A percentile compares a stretch with the other conserved stretches of the same genome.
phyloP scores from a whole-genome alignment of 2,888 invertebrate genomes.

The Sturmia bella region DNA sequence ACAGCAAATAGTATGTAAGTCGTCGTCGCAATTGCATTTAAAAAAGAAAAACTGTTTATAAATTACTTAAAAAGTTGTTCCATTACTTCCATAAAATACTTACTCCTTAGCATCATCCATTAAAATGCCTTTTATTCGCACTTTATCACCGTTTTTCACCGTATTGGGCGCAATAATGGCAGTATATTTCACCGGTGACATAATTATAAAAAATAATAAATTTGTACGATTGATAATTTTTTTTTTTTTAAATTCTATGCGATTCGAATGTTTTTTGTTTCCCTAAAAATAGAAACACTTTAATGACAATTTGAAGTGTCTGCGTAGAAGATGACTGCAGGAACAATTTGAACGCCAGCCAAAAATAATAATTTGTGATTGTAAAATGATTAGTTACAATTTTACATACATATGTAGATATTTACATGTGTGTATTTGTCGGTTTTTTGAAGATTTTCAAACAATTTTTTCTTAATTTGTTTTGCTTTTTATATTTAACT shows the following conservation, averaged over 20 bases:
- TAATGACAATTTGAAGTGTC: conserved; percentile 21
- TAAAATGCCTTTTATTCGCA: conserved; percentile 77
- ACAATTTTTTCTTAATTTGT: conserved; percentile 35
- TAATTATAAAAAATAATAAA: conserved; percentile 20
- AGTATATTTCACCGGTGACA: conserved; percentile 59
- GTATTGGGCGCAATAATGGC: conserved; percentile 72
- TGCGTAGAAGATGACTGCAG: conserved; percentile 24
- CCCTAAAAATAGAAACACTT: conserved; percentile 44
- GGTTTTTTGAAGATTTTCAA: conserved; percentile 21
- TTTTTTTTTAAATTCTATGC: background rate
- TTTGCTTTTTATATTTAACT: conserved; percentile 3
- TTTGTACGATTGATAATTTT: background rate
- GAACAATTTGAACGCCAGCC: conserved; percentile 15
- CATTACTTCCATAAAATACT: too few relatives aligned
- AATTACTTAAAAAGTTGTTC: background rate
- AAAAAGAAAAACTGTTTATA: too few relatives aligned
- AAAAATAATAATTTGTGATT: conserved; percentile 29
- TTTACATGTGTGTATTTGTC: background rate
- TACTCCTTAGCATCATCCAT: conserved; percentile 77
- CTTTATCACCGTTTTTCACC: conserved; percentile 74
- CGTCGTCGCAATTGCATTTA: too few relatives aligned
- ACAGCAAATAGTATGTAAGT: too few relatives aligned
- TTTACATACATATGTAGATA: background rate
- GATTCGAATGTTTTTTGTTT: conserved; percentile 13
- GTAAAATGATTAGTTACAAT: conserved; percentile 16